Conservation (phyloP, 2,113 vertebrate genomes). For the Elephas maximus region DNA sequence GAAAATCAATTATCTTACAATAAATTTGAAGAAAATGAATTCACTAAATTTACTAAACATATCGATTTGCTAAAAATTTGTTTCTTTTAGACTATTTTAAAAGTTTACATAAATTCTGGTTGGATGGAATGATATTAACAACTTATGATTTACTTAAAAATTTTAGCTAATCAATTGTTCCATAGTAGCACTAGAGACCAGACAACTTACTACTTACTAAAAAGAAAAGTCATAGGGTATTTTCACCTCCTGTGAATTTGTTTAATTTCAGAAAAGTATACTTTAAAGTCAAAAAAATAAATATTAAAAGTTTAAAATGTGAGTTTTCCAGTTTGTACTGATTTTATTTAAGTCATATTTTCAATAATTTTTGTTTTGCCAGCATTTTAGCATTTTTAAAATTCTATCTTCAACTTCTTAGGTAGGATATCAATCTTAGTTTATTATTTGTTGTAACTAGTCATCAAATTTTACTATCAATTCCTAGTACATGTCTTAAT, state of each 20-base stretch:
- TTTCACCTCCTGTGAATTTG: background rate
- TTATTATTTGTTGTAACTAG: background rate
- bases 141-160: background rate
- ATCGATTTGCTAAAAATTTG: background rate
- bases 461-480: background rate
- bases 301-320: background rate
- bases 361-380: background rate
- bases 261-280: background rate
- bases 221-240: background rate
- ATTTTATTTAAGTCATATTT: conserved; percentile 31
- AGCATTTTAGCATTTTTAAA: conserved; percentile 15
- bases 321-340: background rate
- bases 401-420: background rate
- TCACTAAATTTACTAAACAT: background rate
- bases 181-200: background rate
- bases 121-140: background rate
- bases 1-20: conserved; percentile 46
- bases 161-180: background rate
- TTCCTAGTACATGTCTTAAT: background rate
- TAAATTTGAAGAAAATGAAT: conserved; percentile 13
- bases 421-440: background rate
- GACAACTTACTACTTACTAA: background rate
- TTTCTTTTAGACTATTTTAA: background rate
- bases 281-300: background rate
- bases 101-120: background rate